phyloP scores from a whole-genome alignment of 2,888 invertebrate species.

The Sicus ferrugineus region DNA sequence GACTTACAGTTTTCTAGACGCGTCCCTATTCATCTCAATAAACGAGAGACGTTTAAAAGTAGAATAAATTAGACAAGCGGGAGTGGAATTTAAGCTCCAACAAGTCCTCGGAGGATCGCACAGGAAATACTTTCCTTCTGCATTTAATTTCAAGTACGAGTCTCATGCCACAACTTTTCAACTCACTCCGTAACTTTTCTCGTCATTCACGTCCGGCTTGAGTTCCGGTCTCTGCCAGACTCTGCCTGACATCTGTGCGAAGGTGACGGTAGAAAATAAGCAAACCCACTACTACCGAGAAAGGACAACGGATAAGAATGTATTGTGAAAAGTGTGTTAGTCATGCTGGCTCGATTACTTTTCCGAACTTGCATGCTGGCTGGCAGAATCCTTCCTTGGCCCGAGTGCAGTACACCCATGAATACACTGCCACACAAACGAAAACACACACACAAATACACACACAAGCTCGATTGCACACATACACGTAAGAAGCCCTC shows the following conservation, averaged over 20 bases:
- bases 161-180: too few species aligned
- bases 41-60: too few species aligned
- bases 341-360: constrained; percentile 19
- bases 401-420: not conserved
- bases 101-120: too few species aligned
- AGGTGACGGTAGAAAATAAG: not conserved
- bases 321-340: not conserved
- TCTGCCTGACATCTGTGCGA: not conserved
- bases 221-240: not conserved
- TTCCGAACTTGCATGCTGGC: not conserved
- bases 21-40: too few species aligned
- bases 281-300: not conserved
- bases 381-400: too few species aligned
- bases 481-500: too few species aligned
- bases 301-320: not conserved
- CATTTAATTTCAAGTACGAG: too few species aligned
- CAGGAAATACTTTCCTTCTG: too few species aligned
- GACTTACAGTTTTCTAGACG: too few species aligned
- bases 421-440: constrained; percentile 6
- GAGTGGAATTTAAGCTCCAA: too few species aligned
- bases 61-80: too few species aligned
- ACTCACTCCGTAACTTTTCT: not conserved
- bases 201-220: not conserved
- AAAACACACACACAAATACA: not conserved
- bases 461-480: not conserved